Evolutionary conservation across 2,797 vertebrate genomes (phyloP).

Genomic region (Xenopus petersii): DNA sequence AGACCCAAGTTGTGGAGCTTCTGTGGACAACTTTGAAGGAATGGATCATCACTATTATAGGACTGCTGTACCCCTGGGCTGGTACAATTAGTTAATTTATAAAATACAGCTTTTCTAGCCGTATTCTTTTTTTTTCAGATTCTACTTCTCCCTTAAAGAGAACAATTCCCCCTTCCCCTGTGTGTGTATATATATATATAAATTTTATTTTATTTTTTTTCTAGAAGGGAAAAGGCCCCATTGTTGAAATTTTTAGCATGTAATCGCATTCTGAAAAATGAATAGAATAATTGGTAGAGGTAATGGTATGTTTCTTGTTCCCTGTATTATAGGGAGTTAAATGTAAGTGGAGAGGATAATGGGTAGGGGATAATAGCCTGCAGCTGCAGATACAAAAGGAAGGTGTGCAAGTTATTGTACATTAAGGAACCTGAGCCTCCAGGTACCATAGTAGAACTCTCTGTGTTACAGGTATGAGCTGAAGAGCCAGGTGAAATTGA

Average conservation of each 20-base stretch:
- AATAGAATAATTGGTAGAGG: neutral
- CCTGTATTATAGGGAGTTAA: neutral
- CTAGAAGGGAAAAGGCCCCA: too few relatives aligned
- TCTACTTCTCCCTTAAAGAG: too few relatives aligned
- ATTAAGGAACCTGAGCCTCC: neutral
- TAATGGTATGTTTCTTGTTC: neutral
- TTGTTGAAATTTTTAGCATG: neutral
- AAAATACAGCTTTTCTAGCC: too few relatives aligned
- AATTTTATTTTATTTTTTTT: too few relatives aligned
- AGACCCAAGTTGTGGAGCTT: too few relatives aligned
- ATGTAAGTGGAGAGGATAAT: neutral
- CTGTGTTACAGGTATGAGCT: conserved; percentile 2
- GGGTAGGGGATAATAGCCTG: neutral
- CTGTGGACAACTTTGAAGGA: too few relatives aligned
- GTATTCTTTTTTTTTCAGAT: too few relatives aligned
- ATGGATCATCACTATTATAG: too few relatives aligned
- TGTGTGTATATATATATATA: too few relatives aligned
- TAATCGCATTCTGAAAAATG: neutral
- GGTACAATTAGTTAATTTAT: too few relatives aligned
- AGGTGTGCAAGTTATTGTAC: conserved; percentile 5
- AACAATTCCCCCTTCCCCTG: too few relatives aligned
- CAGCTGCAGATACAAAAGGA: neutral
- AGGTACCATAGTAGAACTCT: neutral
- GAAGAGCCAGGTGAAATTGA: neutral
- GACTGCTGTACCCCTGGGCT: too few relatives aligned